phyloP scores from a whole-genome alignment of 2,113 vertebrate species.

The Aplodontia rufa region DNA sequence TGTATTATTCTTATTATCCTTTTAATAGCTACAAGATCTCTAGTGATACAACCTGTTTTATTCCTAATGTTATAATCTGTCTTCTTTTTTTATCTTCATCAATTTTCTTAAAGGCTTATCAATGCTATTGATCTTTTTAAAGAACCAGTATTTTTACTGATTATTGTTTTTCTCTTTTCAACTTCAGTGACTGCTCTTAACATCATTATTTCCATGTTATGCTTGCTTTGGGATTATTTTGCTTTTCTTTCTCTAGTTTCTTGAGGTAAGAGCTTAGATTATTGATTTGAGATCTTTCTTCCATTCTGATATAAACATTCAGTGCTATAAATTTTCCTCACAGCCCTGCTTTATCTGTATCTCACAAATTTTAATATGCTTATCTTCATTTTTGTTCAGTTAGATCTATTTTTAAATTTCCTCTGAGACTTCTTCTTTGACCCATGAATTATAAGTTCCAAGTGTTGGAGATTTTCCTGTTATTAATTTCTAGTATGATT shows the following conservation, averaged over 20 bases:
- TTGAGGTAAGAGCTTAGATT: neutral
- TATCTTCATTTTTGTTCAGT: neutral
- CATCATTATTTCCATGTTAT: neutral
- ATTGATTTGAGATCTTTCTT: neutral
- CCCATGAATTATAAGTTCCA: conserved; percentile 27
- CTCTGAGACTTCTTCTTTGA: conserved; percentile 4
- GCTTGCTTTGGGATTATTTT: neutral
- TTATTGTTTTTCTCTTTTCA: conserved; percentile 8
- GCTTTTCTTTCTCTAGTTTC: neutral
- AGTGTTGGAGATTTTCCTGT: neutral
- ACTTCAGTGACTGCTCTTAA: neutral
- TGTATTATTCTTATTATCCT: neutral
- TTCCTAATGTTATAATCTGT: neutral
- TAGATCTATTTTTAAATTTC: neutral
- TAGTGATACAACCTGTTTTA: neutral
- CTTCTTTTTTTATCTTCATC: conserved; percentile 21
- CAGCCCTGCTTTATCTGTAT: neutral
- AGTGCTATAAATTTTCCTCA: neutral
- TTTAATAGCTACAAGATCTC: neutral
- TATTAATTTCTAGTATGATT: conserved; percentile 1
- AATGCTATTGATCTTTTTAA: neutral
- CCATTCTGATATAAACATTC: neutral
- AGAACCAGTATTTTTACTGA: neutral
- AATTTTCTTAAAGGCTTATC: neutral
- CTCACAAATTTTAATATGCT: neutral